These are phyloP conservation scores for Mongoloraphidia duomilia DNA, from an alignment of 2,888 invertebrate species.

Conservation along the genomic window DNA sequence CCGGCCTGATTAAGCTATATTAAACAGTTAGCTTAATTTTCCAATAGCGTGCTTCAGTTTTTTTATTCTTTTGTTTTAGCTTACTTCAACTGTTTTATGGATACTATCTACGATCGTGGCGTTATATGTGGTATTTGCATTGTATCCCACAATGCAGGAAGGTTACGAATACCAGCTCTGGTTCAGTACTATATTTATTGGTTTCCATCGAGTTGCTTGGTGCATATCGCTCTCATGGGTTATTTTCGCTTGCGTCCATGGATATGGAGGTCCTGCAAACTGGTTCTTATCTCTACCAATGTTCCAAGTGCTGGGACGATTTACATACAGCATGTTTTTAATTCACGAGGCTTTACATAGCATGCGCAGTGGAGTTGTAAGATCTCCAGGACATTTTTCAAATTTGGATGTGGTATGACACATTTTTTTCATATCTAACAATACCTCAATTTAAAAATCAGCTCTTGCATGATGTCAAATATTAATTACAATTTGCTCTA, in stretches of 20 bases:
- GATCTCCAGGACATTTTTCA: too few relatives aligned
- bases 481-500: too few relatives aligned
- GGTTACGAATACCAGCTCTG: neutral
- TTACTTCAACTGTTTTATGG: neutral
- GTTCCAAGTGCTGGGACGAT: conserved; percentile 10
- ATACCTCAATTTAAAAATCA: too few relatives aligned
- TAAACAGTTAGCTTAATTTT: neutral
- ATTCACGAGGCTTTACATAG: neutral
- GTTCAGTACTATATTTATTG: neutral
- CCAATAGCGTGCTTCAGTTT: neutral
- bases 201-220: conserved; percentile 11
- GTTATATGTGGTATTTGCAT: neutral
- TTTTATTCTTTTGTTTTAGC: neutral
- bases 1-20: too few relatives aligned
- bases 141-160: neutral
- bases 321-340: conserved; percentile 10
- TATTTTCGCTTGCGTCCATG: conserved; percentile 8
- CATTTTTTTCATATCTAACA: too few relatives aligned
- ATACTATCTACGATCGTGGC: neutral
- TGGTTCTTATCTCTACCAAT: conserved; percentile 10
- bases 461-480: too few relatives aligned
- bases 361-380: too few relatives aligned
- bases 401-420: too few relatives aligned
- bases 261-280: conserved; percentile 11
- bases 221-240: conserved; percentile 9